Evolutionary conservation across 2,797 vertebrate genomes (phyloP).

Genomic region (Etheostoma nigrum): DNA sequence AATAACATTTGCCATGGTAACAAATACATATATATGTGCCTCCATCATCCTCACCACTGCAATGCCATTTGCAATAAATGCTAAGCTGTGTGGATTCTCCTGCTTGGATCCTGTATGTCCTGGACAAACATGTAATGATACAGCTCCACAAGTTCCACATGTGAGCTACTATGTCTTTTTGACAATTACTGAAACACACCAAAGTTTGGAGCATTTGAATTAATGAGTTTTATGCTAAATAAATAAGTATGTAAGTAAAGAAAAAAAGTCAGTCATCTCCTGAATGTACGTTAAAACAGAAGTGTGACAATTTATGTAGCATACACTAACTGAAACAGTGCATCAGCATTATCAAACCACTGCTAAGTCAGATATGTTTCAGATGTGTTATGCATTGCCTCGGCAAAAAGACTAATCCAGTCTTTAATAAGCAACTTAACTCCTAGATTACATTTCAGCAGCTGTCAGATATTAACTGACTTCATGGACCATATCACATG

Average conservation of each 20-base stretch:
- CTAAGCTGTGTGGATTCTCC: constrained; percentile 29
- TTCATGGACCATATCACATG: constrained; percentile 28
- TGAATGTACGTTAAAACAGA: constrained; percentile 2
- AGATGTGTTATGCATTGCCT: constrained; percentile 3
- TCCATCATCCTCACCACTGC: constrained; percentile 48
- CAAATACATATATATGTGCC: constrained; percentile 70
- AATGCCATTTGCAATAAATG: constrained; percentile 38
- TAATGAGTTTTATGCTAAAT: neutral
- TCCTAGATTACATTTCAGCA: constrained; percentile 32
- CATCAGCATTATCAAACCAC: constrained; percentile 18
- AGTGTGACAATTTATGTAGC: neutral
- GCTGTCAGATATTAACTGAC: constrained; percentile 31
- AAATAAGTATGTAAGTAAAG: neutral
- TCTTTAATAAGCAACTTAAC: constrained; percentile 31
- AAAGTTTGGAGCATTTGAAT: constrained; percentile 32
- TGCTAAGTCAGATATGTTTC: constrained; percentile 34
- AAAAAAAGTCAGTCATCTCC: neutral
- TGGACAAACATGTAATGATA: constrained; percentile 20
- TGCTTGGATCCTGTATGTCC: constrained; percentile 14
- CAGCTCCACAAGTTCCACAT: neutral
- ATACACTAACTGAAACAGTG: neutral
- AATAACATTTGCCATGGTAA: constrained; percentile 83
- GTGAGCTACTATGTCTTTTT: neutral
- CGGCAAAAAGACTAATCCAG: constrained; percentile 22
- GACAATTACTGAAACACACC: constrained; percentile 3